These are phyloP conservation scores for Frankliniella fusca DNA, from an alignment of 2,888 invertebrate genomes.

Conservation along the genomic window DNA sequence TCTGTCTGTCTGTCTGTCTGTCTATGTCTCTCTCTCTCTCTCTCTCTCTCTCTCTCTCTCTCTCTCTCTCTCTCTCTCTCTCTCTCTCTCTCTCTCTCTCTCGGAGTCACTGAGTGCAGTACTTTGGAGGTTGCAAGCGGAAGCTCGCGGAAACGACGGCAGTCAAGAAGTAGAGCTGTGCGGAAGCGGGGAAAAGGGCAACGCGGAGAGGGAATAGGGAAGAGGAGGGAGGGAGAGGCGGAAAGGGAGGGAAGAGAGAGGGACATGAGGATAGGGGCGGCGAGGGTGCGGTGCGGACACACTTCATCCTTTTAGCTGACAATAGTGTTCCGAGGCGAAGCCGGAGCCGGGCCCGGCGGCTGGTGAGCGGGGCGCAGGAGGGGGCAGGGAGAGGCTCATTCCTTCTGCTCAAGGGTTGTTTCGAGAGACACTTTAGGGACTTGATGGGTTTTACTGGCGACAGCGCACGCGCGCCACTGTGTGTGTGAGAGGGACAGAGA, in stretches of 20 bases:
- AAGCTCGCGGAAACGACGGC: neutral
- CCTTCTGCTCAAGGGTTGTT: conserved; percentile 22
- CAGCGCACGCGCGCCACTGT: neutral
- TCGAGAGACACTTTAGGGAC: conserved; percentile 23
- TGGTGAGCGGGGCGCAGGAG: neutral
- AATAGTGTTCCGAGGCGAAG: conserved; percentile 5
- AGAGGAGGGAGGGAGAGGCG: neutral
- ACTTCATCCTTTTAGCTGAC: conserved; percentile 26
- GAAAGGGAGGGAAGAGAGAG: neutral
- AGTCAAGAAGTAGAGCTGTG: neutral
- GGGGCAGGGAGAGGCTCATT: conserved; percentile 1
- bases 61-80: conserved; percentile 4
- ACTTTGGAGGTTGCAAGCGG: neutral
- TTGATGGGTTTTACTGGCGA: conserved; percentile 8
- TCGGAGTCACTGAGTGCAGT: neutral
- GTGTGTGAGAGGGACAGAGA: neutral
- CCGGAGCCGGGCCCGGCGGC: too few species aligned
- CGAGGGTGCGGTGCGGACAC: neutral
- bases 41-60: conserved; percentile 1
- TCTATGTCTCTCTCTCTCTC: neutral
- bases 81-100: neutral
- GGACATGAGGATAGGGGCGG: neutral
- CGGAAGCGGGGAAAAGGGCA: neutral
- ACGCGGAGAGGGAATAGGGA: neutral
- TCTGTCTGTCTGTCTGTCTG: neutral